A percentile compares a stretch with the other conserved stretches of the same genome.
These are phyloP conservation scores for Lampris megalopsis DNA, from an alignment of 2,113 vertebrate species.

Conservation along the genomic window DNA sequence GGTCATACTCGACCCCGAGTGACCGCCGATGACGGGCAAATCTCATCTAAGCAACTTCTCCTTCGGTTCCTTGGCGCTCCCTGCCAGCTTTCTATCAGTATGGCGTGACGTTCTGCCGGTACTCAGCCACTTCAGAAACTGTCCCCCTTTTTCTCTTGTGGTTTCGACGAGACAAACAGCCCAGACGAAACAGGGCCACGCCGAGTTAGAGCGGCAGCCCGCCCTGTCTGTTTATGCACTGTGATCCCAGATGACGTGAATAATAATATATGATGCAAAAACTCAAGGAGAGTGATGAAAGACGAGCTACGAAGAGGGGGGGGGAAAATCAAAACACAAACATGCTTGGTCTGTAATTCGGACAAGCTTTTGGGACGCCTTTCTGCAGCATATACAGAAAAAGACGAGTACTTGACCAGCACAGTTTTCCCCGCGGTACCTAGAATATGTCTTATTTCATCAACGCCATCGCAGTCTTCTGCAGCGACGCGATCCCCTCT, in stretches of 20 bases:
- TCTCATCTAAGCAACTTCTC: slow-evolving; percentile 1
- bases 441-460: no score
- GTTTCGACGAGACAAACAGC: slow-evolving; percentile 25
- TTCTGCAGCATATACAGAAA: slow-evolving; percentile 14
- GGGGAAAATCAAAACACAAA: not conserved
- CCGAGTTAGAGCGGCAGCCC: slow-evolving; percentile 18
- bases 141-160: slow-evolving; percentile 4
- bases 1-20: no score
- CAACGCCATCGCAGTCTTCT: no score
- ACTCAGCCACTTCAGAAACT: slow-evolving; percentile 2
- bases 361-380: not conserved
- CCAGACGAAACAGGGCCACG: slow-evolving; percentile 34
- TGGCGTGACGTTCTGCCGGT: slow-evolving; percentile 34
- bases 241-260: slow-evolving; percentile 12
- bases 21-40: not conserved
- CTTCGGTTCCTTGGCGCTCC: not conserved
- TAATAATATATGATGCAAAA: slow-evolving; percentile 12
- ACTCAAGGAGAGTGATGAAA: not conserved
- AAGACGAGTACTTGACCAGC: not conserved
- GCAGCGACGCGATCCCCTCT: no score
- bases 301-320: not conserved
- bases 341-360: no score
- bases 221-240: not conserved
- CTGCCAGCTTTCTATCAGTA: slow-evolving; percentile 19
- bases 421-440: not conserved